These are phyloP conservation scores for Tragelaphus scriptus DNA, from an alignment of 2,113 vertebrate genomes.

Conservation along the genomic window DNA sequence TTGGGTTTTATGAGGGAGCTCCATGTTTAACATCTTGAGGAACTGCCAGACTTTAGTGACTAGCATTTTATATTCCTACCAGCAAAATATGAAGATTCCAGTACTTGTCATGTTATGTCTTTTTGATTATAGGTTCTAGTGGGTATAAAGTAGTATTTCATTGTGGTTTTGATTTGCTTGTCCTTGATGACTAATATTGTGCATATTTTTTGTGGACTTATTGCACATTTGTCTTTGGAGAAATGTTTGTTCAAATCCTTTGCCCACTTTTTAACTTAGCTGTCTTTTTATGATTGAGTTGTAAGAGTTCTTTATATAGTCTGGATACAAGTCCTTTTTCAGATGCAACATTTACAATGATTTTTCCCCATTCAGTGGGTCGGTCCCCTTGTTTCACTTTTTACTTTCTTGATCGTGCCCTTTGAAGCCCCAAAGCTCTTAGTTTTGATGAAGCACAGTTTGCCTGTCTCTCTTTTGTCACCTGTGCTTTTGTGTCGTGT, in stretches of 20 bases:
- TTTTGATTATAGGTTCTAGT: background rate
- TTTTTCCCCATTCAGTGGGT: background rate
- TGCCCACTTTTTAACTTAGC: background rate
- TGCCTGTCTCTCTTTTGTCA: background rate
- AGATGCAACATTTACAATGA: background rate
- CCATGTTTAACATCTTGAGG: background rate
- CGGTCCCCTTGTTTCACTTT: background rate
- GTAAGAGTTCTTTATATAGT: background rate
- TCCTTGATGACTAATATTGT: background rate
- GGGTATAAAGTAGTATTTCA: background rate
- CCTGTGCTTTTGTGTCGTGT: background rate
- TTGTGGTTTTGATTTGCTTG: slow-evolving; percentile 12
- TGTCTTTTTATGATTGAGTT: background rate
- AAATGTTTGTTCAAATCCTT: background rate
- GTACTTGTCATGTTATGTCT: background rate
- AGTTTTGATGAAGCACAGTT: background rate
- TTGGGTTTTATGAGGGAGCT: background rate
- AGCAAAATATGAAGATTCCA: background rate
- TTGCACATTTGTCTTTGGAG: background rate
- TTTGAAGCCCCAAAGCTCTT: background rate
- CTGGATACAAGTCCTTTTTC: background rate
- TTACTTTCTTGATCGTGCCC: background rate
- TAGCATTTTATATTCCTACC: background rate
- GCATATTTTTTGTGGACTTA: background rate
- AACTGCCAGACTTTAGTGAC: background rate